A percentile compares a stretch with the other conserved stretches of the same genome.
Conservation (phyloP, 2,888 invertebrate genomes). For the Balanococcus diminutus region DNA sequence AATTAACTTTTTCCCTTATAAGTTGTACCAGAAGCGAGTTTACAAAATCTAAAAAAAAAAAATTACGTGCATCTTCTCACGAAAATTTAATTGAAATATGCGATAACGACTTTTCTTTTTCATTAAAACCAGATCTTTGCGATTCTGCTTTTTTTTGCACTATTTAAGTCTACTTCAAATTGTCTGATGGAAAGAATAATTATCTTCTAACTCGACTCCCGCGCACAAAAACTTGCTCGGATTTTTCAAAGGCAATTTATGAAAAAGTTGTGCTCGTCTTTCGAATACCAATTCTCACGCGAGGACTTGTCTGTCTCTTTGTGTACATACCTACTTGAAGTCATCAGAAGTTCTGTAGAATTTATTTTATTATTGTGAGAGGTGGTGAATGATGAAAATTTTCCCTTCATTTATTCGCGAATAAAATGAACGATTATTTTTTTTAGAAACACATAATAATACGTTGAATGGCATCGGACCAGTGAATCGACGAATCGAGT, state of each 20-base stretch:
- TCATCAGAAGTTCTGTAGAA: too few relatives aligned
- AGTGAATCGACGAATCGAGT: too few relatives aligned
- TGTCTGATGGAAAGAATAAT: not conserved
- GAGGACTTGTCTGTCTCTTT: too few relatives aligned
- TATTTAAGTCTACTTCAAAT: not conserved
- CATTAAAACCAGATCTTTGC: not conserved
- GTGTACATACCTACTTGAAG: too few relatives aligned
- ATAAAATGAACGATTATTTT: too few relatives aligned
- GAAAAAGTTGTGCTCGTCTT: not conserved
- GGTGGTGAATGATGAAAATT: too few relatives aligned
- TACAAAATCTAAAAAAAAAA: not conserved
- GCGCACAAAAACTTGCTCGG: not conserved
- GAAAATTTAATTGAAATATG: not conserved
- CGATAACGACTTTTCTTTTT: not conserved
- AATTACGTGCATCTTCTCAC: not conserved
- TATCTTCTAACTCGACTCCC: not conserved
- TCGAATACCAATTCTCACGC: not conserved
- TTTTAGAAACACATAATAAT: too few relatives aligned
- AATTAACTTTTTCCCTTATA: not conserved
- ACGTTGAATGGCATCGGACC: too few relatives aligned
- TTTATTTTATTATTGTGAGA: too few relatives aligned
- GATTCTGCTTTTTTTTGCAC: not conserved
- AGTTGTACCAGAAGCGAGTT: not conserved
- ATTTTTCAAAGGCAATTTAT: not conserved
- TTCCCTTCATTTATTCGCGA: too few relatives aligned